Percentiles rank a stretch among this genome's conserved stretches.
These are phyloP conservation scores for Saccostrea echinata DNA, from an alignment of 1,140 invertebrate species.

Conservation along the genomic window DNA sequence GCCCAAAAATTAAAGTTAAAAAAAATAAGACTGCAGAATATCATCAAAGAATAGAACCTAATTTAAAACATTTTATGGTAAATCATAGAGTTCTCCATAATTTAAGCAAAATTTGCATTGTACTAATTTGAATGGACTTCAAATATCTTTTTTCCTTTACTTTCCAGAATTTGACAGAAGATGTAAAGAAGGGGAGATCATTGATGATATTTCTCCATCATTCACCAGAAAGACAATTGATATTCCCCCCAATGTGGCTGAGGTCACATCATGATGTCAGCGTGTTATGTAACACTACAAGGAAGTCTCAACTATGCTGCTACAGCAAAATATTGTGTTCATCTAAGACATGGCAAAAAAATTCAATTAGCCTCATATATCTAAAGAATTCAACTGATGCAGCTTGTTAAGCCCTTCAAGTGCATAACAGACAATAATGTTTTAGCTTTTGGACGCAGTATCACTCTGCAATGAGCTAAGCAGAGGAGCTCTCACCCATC, in stretches of 20 bases:
- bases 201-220: constrained; percentile 23
- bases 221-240: constrained; percentile 26
- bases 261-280: constrained; percentile 1
- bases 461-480: not conserved
- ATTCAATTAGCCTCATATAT: not conserved
- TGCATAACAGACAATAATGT: constrained; percentile 3
- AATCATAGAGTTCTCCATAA: too few relatives aligned
- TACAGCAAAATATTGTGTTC: not conserved
- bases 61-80: too few relatives aligned
- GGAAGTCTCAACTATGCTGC: not conserved
- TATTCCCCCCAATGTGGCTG: not conserved
- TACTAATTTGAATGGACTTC: not conserved
- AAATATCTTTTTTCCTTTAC: not conserved
- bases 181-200: constrained; percentile 42
- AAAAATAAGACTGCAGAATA: too few relatives aligned
- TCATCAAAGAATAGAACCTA: too few relatives aligned
- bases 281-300: not conserved
- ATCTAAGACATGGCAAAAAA: not conserved
- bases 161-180: constrained; percentile 45
- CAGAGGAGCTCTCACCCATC: not conserved
- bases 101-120: not conserved
- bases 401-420: not conserved
- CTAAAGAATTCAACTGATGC: not conserved
- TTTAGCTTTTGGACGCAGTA: not conserved
- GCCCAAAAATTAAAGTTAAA: too few relatives aligned